Percentiles rank a stretch among this genome's conserved stretches.
Evolutionary conservation across 2,888 invertebrate species (phyloP).

Genomic region (Drosophila neotestacea): DNA sequence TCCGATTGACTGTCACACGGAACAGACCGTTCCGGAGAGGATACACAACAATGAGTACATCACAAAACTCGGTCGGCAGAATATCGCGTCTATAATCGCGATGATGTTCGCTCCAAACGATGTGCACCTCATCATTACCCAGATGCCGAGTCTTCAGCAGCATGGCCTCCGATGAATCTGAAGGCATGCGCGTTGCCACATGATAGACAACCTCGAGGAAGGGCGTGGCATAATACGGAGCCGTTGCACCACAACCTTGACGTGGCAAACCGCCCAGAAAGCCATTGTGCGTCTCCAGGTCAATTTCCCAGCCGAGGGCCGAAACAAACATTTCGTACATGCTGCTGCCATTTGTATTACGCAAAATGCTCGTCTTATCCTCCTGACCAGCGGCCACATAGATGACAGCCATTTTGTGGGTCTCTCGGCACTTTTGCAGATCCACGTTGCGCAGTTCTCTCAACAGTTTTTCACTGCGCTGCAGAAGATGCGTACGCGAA

Average conservation of each 20-base stretch:
- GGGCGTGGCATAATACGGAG: slow-evolving; percentile 97
- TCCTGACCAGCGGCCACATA: slow-evolving; percentile 99
- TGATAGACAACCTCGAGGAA: slow-evolving; percentile 97
- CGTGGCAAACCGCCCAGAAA: slow-evolving; percentile 97
- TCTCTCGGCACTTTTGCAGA: slow-evolving; percentile 95
- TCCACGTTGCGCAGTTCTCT: slow-evolving; percentile 97
- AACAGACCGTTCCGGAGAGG: slow-evolving; percentile 94
- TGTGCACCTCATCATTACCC: slow-evolving; percentile 99
- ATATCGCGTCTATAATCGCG: slow-evolving; percentile 98
- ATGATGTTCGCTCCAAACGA: slow-evolving; percentile 99
- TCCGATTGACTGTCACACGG: slow-evolving; percentile 94
- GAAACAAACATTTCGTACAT: slow-evolving; percentile 95
- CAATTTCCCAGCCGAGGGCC: slow-evolving; percentile 90
- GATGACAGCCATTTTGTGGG: slow-evolving; percentile 98
- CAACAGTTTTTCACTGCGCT: slow-evolving; percentile 94
- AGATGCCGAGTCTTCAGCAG: slow-evolving; percentile 97
- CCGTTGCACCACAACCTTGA: slow-evolving; percentile 95
- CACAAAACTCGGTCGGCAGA: slow-evolving; percentile 99
- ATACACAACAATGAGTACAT: slow-evolving; percentile 98
- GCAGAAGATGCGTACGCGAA: slow-evolving; percentile 92
- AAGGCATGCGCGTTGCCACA: slow-evolving; percentile 98
- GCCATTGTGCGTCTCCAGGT: slow-evolving; percentile 96
- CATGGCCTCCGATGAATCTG: slow-evolving; percentile 94
- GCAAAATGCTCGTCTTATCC: slow-evolving; percentile 95
- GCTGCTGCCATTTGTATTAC: slow-evolving; percentile 95